Conservation (phyloP, 2,888 invertebrate genomes). For the Anthoptus insignis region DNA sequence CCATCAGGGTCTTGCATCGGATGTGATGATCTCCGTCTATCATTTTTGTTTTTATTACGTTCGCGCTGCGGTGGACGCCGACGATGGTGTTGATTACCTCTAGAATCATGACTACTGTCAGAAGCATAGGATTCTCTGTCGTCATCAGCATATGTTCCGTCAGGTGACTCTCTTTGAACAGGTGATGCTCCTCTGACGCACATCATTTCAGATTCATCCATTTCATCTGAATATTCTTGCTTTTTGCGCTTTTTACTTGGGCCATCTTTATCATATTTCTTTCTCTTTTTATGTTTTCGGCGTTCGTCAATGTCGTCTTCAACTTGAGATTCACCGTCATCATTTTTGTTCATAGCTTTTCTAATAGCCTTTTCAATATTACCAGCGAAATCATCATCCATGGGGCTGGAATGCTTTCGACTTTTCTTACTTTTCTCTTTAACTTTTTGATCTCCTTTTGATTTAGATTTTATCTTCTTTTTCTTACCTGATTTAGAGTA, state of each 20-base stretch:
- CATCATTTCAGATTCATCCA: slow-evolving; percentile 93
- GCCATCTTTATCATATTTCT: slow-evolving; percentile 87
- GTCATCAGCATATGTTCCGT: slow-evolving; percentile 78
- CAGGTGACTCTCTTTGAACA: slow-evolving; percentile 66
- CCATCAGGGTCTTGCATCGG: slow-evolving; percentile 89
- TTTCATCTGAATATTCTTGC: slow-evolving; percentile 85
- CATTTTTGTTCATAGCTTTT: slow-evolving; percentile 91
- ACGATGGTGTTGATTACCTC: slow-evolving; percentile 80
- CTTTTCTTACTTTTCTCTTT: slow-evolving; percentile 85
- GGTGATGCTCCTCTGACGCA: slow-evolving; percentile 94
- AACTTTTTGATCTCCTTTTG: slow-evolving; percentile 78
- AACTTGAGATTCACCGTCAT: slow-evolving; percentile 72
- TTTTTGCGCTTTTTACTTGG: slow-evolving; percentile 87
- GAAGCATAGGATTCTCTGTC: slow-evolving; percentile 84
- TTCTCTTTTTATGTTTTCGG: slow-evolving; percentile 85
- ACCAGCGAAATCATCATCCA: slow-evolving; percentile 92
- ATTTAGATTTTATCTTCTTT: slow-evolving; percentile 76
- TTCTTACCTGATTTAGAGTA: slow-evolving; percentile 81
- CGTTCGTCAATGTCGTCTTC: slow-evolving; percentile 83
- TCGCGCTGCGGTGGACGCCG: slow-evolving; percentile 74
- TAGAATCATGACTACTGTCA: slow-evolving; percentile 85
- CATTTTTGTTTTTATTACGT: slow-evolving; percentile 83
- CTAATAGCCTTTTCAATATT: slow-evolving; percentile 93
- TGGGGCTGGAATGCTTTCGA: slow-evolving; percentile 71
- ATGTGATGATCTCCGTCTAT: slow-evolving; percentile 85